A percentile compares a stretch with the other conserved stretches of the same genome.
Evolutionary conservation across 2,888 invertebrate species (phyloP).

Genomic region (Hydraecia micacea): DNA sequence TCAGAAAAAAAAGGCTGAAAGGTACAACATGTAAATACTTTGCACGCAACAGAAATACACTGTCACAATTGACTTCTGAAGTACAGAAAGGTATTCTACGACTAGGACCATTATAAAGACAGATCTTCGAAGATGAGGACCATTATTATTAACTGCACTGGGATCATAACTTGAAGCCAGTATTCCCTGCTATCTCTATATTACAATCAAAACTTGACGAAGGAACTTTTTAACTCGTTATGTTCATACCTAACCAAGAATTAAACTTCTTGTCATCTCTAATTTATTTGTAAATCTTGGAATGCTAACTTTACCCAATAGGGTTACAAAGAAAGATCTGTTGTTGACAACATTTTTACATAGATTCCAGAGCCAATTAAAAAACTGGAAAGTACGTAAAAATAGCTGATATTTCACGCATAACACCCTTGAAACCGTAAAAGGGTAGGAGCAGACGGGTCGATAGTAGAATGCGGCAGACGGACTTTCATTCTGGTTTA

Average conservation of each 20-base stretch:
- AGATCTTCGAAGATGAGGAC: neutral
- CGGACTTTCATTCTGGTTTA: conserved; percentile 70
- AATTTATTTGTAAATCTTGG: conserved; percentile 17
- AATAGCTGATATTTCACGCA: conserved; percentile 42
- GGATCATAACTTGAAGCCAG: neutral
- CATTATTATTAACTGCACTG: neutral
- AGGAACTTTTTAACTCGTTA: neutral
- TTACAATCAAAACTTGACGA: neutral
- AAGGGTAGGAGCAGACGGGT: conserved; percentile 65
- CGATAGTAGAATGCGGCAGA: conserved; percentile 71
- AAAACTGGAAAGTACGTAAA: conserved; percentile 33
- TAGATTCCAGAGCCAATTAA: conserved; percentile 12
- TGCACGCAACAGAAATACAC: neutral
- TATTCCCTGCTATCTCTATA: neutral
- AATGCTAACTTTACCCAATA: neutral
- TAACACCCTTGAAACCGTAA: conserved; percentile 59
- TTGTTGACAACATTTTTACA: conserved; percentile 35
- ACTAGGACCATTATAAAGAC: too few species aligned
- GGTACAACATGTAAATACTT: conserved; percentile 27
- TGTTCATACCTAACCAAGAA: neutral
- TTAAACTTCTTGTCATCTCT: conserved; percentile 4
- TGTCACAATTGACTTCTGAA: neutral
- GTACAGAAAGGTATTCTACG: neutral
- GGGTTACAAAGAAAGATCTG: conserved; percentile 17
- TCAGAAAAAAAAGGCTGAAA: conserved; percentile 43